These are phyloP conservation scores for Beaufortia kweichowensis DNA, from an alignment of 2,113 vertebrate species.

Conservation along the genomic window DNA sequence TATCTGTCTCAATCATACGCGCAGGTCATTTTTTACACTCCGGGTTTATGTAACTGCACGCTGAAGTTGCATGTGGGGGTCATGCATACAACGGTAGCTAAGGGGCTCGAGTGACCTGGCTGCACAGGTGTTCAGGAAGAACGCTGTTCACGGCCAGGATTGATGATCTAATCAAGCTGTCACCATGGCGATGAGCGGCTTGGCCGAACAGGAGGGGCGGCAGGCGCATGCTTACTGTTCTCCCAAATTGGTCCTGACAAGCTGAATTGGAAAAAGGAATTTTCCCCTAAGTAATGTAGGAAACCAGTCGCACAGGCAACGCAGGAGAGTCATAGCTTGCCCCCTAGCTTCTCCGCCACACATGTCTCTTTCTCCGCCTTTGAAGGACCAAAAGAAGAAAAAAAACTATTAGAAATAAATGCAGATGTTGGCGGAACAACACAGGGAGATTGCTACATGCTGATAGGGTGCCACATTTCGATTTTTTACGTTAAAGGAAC, in stretches of 20 bases:
- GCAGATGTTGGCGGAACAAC: conserved; percentile 45
- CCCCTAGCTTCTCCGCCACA: conserved; percentile 9
- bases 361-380: conserved; percentile 12
- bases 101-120: conserved; percentile 84
- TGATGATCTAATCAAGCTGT: conserved; percentile 96
- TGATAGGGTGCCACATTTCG: not conserved
- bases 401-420: conserved; percentile 28
- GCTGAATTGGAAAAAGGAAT: conserved; percentile 90
- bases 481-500: conserved; percentile 4
- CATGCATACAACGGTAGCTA: conserved; percentile 83
- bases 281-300: conserved; percentile 88
- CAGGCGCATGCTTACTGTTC: conserved; percentile 87
- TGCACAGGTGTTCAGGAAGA: conserved; percentile 91
- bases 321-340: conserved; percentile 25
- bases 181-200: conserved; percentile 84
- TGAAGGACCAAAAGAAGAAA: conserved; percentile 11
- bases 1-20: conserved; percentile 2
- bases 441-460: not conserved
- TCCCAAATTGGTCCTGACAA: conserved; percentile 91
- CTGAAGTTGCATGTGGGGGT: conserved; percentile 71
- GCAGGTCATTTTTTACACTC: conserved; percentile 72
- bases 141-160: conserved; percentile 86
- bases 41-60: conserved; percentile 74
- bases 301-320: conserved; percentile 78
- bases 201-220: conserved; percentile 70